Percentiles rank a stretch among this genome's conserved stretches.
Evolutionary conservation across 2,797 vertebrate species (phyloP).

Genomic region (Gouania willdenowi): DNA sequence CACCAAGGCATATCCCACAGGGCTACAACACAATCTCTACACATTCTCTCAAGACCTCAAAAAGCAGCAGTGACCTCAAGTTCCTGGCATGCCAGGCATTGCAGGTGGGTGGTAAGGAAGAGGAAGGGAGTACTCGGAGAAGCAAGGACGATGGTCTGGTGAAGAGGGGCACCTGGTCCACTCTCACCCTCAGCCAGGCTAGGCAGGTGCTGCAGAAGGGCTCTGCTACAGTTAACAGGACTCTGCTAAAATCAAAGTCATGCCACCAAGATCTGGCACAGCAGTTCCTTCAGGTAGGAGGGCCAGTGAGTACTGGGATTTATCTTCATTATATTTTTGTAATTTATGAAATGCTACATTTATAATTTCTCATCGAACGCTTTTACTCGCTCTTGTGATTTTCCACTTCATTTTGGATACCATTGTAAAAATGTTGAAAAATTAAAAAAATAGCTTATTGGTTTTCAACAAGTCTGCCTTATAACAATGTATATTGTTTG

Average conservation of each 20-base stretch:
- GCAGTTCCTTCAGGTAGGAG: slow-evolving; percentile 95
- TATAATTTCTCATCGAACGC: too few relatives aligned
- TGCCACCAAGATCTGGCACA: slow-evolving; percentile 93
- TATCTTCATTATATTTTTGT: slow-evolving; percentile 43
- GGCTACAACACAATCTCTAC: slow-evolving; percentile 96
- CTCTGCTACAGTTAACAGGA: slow-evolving; percentile 92
- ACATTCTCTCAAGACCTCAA: slow-evolving; percentile 92
- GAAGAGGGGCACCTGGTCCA: slow-evolving; percentile 96
- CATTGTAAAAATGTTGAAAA: too few relatives aligned
- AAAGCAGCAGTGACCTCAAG: slow-evolving; percentile 96
- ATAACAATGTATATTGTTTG: too few relatives aligned
- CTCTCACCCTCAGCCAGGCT: slow-evolving; percentile 92
- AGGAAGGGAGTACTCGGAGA: slow-evolving; percentile 71
- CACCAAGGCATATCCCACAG: slow-evolving; percentile 86
- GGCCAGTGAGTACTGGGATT: slow-evolving; percentile 34
- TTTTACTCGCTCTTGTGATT: too few relatives aligned
- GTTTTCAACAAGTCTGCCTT: too few relatives aligned
- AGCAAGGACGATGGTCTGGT: slow-evolving; percentile 82
- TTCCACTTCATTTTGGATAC: too few relatives aligned
- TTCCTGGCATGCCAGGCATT: slow-evolving; percentile 68
- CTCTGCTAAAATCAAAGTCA: slow-evolving; percentile 94
- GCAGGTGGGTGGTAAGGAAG: slow-evolving; percentile 69
- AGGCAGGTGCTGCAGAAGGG: slow-evolving; percentile 95
- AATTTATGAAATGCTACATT: too few relatives aligned
- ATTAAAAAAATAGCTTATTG: too few relatives aligned